Evolutionary conservation across 2,888 invertebrate genomes (phyloP), one percentile per base, ranked within the genome.

Genomic region (Ptilodon capucinus): DNA sequence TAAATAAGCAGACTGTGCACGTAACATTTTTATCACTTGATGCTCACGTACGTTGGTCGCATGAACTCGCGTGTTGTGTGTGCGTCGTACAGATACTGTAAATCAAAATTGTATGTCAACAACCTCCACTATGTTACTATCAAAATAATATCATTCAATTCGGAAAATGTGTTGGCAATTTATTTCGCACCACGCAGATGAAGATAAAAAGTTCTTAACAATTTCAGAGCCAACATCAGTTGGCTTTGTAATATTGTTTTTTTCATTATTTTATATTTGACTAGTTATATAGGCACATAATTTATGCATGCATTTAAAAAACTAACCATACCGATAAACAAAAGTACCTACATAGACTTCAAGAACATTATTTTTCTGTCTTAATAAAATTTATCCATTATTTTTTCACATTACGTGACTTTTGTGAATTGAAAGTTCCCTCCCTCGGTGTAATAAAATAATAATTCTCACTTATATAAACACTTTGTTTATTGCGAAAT

Each of bases 401-500:
- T 23, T 23, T 7, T 7, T 28, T n/a, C 5, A 28, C n/a, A 8
- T 28, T 25, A 3, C 3, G 28, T 28, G n/a, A 28, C 0, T 3
- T 11, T 28, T 0, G n/a, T 6, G 8, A 28, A 7, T 21, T 28
- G 8, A 28, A 28, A n/a, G 25, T 28, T 7, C 23, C 6, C 23
- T 5, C 2, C n/a, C 23, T 5, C 2, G 4, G 2, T 3, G 8
- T 11, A 11, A 28, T n/a, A 11, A 28, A 28, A 11, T 2, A 28
- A 11, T n/a, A 28, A 28, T 0, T 28, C 8, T n/a, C n/a, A n/a
- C n/a, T 1, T n/a, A 28, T n/a, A 28, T 28, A 28, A 57, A 57
- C 50, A 53, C 25, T 11, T 53, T 48, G 44, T 67, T 69, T 74
- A 69, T 71, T 69, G 54, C 42, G 44, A 67, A 58, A 61, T 62